Evolutionary conservation across 1,140 invertebrate species (phyloP).

Genomic region (Pomacea maculata): DNA sequence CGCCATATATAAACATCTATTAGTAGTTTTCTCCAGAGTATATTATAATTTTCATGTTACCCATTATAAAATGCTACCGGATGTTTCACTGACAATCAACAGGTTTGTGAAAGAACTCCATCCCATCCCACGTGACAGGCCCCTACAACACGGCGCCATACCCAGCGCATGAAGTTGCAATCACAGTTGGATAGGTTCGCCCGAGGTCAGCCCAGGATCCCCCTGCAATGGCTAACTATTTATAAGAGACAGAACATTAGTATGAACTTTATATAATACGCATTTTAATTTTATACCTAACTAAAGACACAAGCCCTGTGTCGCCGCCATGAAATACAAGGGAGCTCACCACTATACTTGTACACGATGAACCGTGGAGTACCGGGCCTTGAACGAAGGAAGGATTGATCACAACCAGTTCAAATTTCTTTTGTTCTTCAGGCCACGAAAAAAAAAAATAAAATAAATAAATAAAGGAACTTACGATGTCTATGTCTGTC

Average conservation of each 20-base stretch:
- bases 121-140: no score
- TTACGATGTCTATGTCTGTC: no score
- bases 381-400: conserved; percentile 69
- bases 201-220: no score
- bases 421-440: conserved; percentile 67
- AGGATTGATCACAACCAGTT: conserved; percentile 70
- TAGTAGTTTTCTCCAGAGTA: no score
- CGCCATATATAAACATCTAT: no score
- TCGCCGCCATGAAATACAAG: not conserved
- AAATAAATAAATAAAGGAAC: conserved; percentile 5
- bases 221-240: not conserved
- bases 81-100: no score
- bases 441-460: conserved; percentile 22
- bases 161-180: no score
- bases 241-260: not conserved
- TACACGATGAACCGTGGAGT: conserved; percentile 63
- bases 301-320: not conserved
- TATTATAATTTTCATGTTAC: no score
- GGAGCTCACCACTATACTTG: conserved; percentile 63
- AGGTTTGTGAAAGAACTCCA: no score
- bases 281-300: not conserved
- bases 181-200: no score
- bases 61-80: no score
- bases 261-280: not conserved
- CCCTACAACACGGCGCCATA: no score